Conservation (phyloP, 2,113 vertebrate genomes). For the Sorex araneus region DNA sequence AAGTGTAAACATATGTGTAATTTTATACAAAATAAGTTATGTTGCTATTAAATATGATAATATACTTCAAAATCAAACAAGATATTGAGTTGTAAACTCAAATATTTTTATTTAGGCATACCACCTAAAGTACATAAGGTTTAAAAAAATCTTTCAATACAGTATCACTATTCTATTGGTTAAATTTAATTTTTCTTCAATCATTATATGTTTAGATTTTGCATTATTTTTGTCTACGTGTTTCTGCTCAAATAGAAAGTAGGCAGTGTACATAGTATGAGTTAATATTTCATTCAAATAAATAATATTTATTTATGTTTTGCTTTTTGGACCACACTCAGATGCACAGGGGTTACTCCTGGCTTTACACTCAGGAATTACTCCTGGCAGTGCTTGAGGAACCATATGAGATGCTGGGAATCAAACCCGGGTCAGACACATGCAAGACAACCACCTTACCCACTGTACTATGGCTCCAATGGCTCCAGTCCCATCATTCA, state of each 20-base stretch:
- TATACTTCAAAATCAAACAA: background rate
- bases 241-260: background rate
- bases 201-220: background rate
- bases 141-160: background rate
- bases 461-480: no score
- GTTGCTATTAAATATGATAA: background rate
- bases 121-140: no score
- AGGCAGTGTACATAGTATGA: background rate
- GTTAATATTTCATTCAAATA: constrained; percentile 28
- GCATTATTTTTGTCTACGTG: background rate
- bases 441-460: no score
- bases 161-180: background rate
- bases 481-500: background rate
- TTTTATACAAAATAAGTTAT: background rate
- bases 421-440: no score
- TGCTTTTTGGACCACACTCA: no score
- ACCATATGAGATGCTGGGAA: no score
- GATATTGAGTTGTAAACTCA: background rate
- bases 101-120: no score
- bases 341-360: no score
- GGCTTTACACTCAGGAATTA: no score
- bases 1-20: background rate
- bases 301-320: no score
- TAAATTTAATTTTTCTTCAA: background rate
- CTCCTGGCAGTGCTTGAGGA: no score